Conservation (phyloP, 2,797 vertebrate genomes). For the Sebastes vulpes region DNA sequence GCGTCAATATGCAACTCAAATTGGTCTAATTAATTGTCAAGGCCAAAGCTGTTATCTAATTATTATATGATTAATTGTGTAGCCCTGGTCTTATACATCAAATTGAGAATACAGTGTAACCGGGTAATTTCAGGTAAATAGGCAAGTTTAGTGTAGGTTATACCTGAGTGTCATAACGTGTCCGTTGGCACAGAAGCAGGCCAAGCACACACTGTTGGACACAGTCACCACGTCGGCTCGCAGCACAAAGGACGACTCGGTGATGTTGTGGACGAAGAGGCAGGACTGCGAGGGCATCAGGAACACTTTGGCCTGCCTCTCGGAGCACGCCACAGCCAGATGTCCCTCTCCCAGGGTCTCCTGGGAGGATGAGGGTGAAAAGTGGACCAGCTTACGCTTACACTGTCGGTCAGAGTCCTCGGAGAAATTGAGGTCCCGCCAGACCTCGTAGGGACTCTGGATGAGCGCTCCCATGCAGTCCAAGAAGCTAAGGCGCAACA, state of each 20-base stretch:
- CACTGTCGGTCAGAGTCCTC: constrained; percentile 91
- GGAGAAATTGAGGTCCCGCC: constrained; percentile 90
- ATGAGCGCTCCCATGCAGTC: constrained; percentile 90
- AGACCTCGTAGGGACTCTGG: constrained; percentile 92
- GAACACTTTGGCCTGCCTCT: constrained; percentile 98
- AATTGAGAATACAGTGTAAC: background rate
- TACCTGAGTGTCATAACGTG: constrained; percentile 98
- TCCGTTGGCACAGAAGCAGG: constrained; percentile 98
- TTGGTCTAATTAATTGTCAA: background rate
- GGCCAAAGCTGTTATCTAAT: background rate
- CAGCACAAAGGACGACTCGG: constrained; percentile 97
- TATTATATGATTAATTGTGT: background rate
- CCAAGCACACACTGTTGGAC: constrained; percentile 93
- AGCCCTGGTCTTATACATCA: background rate
- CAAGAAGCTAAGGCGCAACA: constrained; percentile 92
- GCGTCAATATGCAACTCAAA: background rate
- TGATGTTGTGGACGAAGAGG: constrained; percentile 98
- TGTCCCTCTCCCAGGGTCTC: constrained; percentile 91
- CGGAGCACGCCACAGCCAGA: constrained; percentile 95
- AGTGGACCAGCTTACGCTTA: constrained; percentile 92
- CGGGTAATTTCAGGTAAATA: background rate
- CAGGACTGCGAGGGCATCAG: constrained; percentile 96
- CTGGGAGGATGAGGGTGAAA: constrained; percentile 92
- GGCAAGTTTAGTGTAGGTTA: background rate
- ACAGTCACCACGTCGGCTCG: constrained; percentile 93